Evolutionary conservation across 2,113 vertebrate genomes (phyloP).

Genomic region (Hymenochirus boettgeri): DNA sequence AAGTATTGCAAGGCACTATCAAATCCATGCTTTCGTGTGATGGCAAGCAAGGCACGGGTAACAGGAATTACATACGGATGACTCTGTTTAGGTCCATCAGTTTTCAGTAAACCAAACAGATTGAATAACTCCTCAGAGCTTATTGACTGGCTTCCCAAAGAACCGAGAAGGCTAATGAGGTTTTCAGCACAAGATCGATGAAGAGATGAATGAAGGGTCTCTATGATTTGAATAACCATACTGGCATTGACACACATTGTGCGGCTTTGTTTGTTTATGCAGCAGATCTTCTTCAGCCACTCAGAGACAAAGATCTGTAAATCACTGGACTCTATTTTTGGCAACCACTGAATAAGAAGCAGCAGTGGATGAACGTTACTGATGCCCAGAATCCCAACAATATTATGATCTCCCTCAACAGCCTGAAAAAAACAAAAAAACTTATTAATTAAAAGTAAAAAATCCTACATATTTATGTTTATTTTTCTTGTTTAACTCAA

Average conservation of each 20-base stretch:
- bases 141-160: conserved; percentile 87
- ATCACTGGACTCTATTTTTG: conserved; percentile 83
- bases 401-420: conserved; percentile 91
- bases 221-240: conserved; percentile 79
- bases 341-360: conserved; percentile 92
- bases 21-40: conserved; percentile 87
- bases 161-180: conserved; percentile 79
- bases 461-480: too few relatives aligned
- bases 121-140: conserved; percentile 77
- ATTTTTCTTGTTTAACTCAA: too few relatives aligned
- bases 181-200: conserved; percentile 82
- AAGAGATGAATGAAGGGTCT: conserved; percentile 65
- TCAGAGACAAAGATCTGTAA: conserved; percentile 87
- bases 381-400: conserved; percentile 90
- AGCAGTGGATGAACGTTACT: conserved; percentile 93
- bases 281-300: conserved; percentile 87
- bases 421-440: conserved; percentile 61
- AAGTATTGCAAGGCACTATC: conserved; percentile 94
- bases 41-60: conserved; percentile 75
- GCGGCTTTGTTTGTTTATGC: conserved; percentile 87
- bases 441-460: too few relatives aligned
- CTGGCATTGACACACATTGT: conserved; percentile 87
- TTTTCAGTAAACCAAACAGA: conserved; percentile 76
- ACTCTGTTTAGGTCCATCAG: conserved; percentile 58
- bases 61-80: conserved; percentile 81